Base-by-base conservation (phyloP, 2,888 invertebrate genomes). In the Lycocerus yunnanus region DNA sequence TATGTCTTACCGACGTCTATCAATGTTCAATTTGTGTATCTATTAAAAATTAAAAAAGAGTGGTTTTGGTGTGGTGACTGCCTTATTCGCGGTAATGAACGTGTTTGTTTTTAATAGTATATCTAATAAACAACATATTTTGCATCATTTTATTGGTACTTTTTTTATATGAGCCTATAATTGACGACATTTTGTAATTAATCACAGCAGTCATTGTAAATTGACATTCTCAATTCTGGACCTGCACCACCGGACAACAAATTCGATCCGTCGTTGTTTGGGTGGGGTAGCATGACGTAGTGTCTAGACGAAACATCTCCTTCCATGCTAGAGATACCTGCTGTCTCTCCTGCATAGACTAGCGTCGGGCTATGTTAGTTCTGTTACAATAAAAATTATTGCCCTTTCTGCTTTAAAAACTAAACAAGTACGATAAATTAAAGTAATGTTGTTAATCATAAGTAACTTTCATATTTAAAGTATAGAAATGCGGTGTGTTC, bases 281-380 rank as follows among this genome's bases (percentile, higher is more conserved):
- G 77, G 77, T 75, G 79, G 79, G 81, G 79, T 77, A 77, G 77
- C 76, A 77, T 82, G 82, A 82, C 82, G 81, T 82, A 82, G 81
- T 78, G 82, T 82, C 82, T 82, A 82, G 82, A 82, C 82, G 79
- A 77, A 76, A 79, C 78, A 76, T 74, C 79, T 78, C 80, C 80
- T 78, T 76, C 81, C 77, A 77, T 73, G 63, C 43, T 69, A 58
- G 65, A 76, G 65, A 76, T 78, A 78, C 79, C 81, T 77, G 77
- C 78, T 76, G 76, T 78, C 76, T 20, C 80, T 77, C 77, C 77
- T 24, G 72, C 59, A 77, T 72, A 76, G 77, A 76, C 80, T 78
- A 74, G 75, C 78, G 72, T 76, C 77, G 43, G 71, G 77, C 78
- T 78, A 78, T 78, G 71, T 69, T 77, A 74, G 70, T 18, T 63